Evolutionary conservation across 2,113 vertebrate species (phyloP), one percentile per base, ranked within the genome.

Genomic region (Heteronetta atricapilla): DNA sequence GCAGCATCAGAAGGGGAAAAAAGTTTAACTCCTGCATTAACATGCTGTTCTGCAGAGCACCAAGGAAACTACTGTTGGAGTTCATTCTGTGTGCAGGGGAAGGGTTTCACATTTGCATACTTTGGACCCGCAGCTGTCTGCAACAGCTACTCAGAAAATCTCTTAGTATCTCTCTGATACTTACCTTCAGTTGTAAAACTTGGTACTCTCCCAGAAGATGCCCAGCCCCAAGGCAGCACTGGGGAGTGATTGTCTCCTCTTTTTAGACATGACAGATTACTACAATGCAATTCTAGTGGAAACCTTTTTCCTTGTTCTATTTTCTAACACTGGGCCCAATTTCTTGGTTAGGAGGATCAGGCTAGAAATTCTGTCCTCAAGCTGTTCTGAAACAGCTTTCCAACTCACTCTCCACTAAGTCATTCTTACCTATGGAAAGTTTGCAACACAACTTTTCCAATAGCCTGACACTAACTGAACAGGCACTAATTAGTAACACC

Each of bases 401-500:
- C 8, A 26, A 66, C 72, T 25, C 42, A 6, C 34, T 53, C 46
- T 69, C 67, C 74, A 62, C 1, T 6, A 11, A 88, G 25, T 3
- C 23, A 40, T 38, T 73, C 64, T 64, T 16, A n/a, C 0, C 0
- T 22, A n/a, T 48, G 62, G 5, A 6, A 70, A 50, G 38, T 28
- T 46, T 19, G 38, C 13, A 33, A 38, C 6, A 19, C 31, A 56
- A 4, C 68, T 46, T 21, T 8, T 22, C 59, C 73, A 17, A 13
- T 6, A 62, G 75, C 74, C 63, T 46, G 50, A 25, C 13, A 26
- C 13, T 52, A 31, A 48, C 15, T 14, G 21, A 48, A 33, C 23
- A 63, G 82, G 28, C 2, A 4, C 11, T 33, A 60, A 34, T 38
- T 44, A 50, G 2, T 0, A 0, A 33, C 1, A 22, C 6, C 0